Conservation (phyloP, 1,140 invertebrate genomes). For the Papilio polytes region DNA sequence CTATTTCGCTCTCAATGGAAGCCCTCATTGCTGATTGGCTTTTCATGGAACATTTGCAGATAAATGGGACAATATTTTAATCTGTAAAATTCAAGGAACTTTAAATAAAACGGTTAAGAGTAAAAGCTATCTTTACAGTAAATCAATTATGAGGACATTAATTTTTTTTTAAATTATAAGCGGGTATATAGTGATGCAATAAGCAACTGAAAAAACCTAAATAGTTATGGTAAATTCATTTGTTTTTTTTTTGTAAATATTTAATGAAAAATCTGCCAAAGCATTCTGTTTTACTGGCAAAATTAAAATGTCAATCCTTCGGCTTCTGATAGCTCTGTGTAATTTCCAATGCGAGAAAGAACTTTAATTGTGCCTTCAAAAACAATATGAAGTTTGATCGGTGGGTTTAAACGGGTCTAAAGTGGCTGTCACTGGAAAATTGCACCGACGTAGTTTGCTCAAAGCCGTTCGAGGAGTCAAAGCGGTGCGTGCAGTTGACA, state of each 20-base stretch:
- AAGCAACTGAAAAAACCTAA: not conserved
- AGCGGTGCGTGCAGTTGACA: slow-evolving; percentile 7
- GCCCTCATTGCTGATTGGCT: not conserved
- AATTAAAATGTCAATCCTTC: not conserved
- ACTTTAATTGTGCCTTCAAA: not conserved
- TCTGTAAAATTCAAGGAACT: not conserved
- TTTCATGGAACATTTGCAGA: not conserved
- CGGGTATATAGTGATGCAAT: not conserved
- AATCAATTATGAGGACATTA: too few species aligned
- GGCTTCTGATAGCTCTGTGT: not conserved
- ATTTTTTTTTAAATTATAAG: too few species aligned
- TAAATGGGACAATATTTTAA: not conserved
- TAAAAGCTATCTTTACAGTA: too few species aligned
- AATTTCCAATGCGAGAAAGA: not conserved
- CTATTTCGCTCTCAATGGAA: not conserved
- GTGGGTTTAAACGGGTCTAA: not conserved
- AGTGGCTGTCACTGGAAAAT: slow-evolving; percentile 5
- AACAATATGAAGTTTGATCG: slow-evolving; percentile 19
- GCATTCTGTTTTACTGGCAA: not conserved
- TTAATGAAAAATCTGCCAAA: not conserved
- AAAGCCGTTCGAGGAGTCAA: slow-evolving; percentile 8
- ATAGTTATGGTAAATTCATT: not conserved
- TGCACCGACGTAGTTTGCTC: slow-evolving; percentile 13
- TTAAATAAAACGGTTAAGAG: not conserved
- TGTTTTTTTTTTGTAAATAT: not conserved